These are phyloP conservation scores for Isurus oxyrinchus DNA, from an alignment of 2,113 vertebrate genomes.

Conservation along the genomic window DNA sequence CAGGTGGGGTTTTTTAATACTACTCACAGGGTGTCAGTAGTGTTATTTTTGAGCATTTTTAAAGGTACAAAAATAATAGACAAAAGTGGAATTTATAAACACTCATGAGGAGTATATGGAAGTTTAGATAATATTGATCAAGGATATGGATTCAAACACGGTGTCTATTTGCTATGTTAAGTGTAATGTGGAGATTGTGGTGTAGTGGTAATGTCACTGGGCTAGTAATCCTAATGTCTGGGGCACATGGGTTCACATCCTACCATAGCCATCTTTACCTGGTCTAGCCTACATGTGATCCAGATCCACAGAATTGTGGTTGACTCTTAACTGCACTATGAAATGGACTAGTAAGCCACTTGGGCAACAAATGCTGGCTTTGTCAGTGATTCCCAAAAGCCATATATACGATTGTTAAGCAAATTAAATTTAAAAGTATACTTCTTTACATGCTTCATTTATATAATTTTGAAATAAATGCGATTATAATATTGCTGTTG, in stretches of 20 bases:
- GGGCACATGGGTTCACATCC: too few species aligned
- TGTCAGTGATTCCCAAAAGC: too few species aligned
- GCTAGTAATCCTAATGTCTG: too few species aligned
- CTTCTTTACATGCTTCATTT: not conserved
- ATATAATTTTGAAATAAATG: not conserved
- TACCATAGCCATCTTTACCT: too few species aligned
- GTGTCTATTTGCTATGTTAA: not conserved
- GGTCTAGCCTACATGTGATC: too few species aligned
- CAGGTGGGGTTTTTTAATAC: too few species aligned
- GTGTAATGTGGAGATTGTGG: not conserved
- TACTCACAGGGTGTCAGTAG: not conserved
- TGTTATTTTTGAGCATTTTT: not conserved
- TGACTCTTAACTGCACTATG: too few species aligned
- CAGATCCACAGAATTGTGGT: too few species aligned
- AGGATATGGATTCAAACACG: not conserved
- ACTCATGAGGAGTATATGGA: not conserved
- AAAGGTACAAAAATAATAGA: not conserved
- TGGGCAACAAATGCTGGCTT: too few species aligned
- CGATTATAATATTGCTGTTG: not conserved
- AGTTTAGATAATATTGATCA: not conserved
- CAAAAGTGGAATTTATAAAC: not conserved
- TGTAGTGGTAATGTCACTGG: too few species aligned
- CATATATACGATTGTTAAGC: not conserved
- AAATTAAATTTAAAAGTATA: not conserved
- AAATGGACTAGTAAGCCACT: too few species aligned